Base-by-base conservation (phyloP, 1,140 invertebrate genomes). In the Artemia franciscana region DNA sequence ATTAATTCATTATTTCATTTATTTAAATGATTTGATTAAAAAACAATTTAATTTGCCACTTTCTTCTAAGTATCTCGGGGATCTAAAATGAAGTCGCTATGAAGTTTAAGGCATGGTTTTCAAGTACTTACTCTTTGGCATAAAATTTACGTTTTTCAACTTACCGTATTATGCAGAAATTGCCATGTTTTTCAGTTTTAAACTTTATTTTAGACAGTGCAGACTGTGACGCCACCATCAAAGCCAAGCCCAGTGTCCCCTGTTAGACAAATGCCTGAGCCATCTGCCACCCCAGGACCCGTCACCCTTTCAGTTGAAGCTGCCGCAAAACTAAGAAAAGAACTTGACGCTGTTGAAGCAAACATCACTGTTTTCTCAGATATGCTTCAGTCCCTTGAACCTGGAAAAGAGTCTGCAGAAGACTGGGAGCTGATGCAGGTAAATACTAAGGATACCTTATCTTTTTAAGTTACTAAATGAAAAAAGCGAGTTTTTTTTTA, bases 331-430 rank as follows among this genome's bases (percentile, higher is more conserved):
- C 73, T 98, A 57, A 83, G 85, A 67, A 84, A 83, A 5, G 94
- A 98, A 75, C 74, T 98, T 61, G 87, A 91, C 66, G 80, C 97
- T 51, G 91, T 98, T 2, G 86, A 91, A 69, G 84, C 85, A 26
- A 98, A 97, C 71, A 89, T 96, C 81, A 78, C 82, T 26, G 91
- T 98, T 4, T 82, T 98, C 71, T 83, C 83, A 28, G 94, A 98
- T 74, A 94, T 98, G 88, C 75, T 98, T 18, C 85, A 81, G 65
- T 89, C 95, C 73, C 74, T 97, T 60, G 82, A 75, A 66, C 86
- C 81, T 62, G 80, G 80, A 58, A 78, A 82, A 70, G 84, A 87
- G 67, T 78, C 84, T 68, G 72, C 78, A 1, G 79, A 80, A 62
- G 86, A 90, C 70, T 73, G 84, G 67, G 81, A 84, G 68, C 69